Conservation (phyloP, 2,888 invertebrate genomes). For the Lasioglossum malachurum region DNA sequence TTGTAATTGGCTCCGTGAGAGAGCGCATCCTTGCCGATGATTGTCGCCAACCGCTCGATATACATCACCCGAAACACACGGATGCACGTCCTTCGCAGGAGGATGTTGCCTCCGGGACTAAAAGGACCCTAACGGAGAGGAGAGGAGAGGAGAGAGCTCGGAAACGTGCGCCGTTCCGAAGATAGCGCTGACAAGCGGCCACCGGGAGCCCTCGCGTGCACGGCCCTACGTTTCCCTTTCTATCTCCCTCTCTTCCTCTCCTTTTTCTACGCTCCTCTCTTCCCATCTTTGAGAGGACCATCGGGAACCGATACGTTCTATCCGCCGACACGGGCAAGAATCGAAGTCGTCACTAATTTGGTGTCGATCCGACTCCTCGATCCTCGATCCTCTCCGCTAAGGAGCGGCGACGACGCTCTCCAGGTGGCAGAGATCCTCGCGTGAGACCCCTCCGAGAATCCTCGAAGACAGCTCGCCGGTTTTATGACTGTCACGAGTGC, state of each 20-base stretch:
- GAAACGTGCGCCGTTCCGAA: slow-evolving; percentile 74
- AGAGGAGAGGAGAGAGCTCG: slow-evolving; percentile 22
- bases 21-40: slow-evolving; percentile 74
- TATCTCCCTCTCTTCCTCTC: slow-evolving; percentile 10
- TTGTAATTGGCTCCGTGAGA: slow-evolving; percentile 80
- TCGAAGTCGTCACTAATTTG: slow-evolving; percentile 67
- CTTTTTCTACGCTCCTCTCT: slow-evolving; percentile 12
- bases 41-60: slow-evolving; percentile 81
- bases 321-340: slow-evolving; percentile 51
- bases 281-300: slow-evolving; percentile 57
- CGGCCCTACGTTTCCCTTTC: slow-evolving; percentile 52
- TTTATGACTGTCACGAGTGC: slow-evolving; percentile 11
- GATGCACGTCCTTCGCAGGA: slow-evolving; percentile 54
- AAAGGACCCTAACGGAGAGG: slow-evolving; percentile 42
- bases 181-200: slow-evolving; percentile 79
- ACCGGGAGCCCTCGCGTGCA: slow-evolving; percentile 80
- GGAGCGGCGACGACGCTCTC: slow-evolving; percentile 10
- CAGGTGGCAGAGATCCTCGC: slow-evolving; percentile 4
- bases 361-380: slow-evolving; percentile 50
- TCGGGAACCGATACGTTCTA: slow-evolving; percentile 42
- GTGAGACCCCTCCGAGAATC: not conserved
- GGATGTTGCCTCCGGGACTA: slow-evolving; percentile 22
- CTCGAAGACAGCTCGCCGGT: not conserved
- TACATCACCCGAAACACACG: slow-evolving; percentile 75
- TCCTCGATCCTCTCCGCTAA: not conserved